A percentile compares a stretch with the other conserved stretches of the same genome.
Conservation (phyloP, 2,888 invertebrate genomes). For the Cataglyphis altisquamis region DNA sequence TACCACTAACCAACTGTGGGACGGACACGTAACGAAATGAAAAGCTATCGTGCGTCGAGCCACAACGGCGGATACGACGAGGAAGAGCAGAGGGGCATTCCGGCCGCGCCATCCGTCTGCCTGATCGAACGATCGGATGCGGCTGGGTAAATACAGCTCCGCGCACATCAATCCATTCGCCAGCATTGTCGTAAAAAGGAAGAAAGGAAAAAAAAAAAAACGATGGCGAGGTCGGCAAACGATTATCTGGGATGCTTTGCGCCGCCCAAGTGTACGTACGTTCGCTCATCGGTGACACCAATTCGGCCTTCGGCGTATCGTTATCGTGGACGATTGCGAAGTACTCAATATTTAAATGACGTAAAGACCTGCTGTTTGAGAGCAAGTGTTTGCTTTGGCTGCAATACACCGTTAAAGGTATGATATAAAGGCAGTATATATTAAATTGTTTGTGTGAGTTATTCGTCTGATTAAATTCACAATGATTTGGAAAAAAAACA, state of each 20-base stretch:
- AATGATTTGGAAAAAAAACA: not conserved
- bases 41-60: slow-evolving; percentile 50
- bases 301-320: slow-evolving; percentile 32
- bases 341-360: not conserved
- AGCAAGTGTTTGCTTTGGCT: not conserved
- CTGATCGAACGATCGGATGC: slow-evolving; percentile 70
- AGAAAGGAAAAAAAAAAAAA: slow-evolving; percentile 54
- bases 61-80: slow-evolving; percentile 40
- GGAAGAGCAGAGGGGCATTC: slow-evolving; percentile 58
- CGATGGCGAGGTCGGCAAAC: slow-evolving; percentile 43
- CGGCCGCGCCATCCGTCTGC: slow-evolving; percentile 56
- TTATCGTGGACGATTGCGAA: slow-evolving; percentile 6
- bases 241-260: slow-evolving; percentile 53
- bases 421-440: not conserved
- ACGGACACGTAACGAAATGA: slow-evolving; percentile 59
- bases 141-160: slow-evolving; percentile 69
- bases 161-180: slow-evolving; percentile 67
- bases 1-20: slow-evolving; percentile 44
- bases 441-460: not conserved
- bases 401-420: not conserved
- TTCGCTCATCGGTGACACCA: slow-evolving; percentile 40
- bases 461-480: not conserved
- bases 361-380: not conserved
- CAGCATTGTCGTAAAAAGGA: slow-evolving; percentile 73
- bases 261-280: slow-evolving; percentile 42